Base-by-base conservation (phyloP, 2,113 vertebrate species). In the Thalassoma bifasciatum region DNA sequence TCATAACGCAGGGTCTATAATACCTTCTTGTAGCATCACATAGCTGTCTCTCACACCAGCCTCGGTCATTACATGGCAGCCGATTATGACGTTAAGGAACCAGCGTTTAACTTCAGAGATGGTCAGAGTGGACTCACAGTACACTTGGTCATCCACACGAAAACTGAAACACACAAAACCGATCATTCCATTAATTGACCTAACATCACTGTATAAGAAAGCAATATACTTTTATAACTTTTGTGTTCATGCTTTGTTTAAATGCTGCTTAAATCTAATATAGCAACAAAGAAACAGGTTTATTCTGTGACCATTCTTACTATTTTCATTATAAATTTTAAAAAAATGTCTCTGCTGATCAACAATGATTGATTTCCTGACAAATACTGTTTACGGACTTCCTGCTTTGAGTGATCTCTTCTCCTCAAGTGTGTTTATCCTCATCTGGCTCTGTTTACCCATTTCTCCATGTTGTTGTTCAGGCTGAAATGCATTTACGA, bases 1-100 rank as follows among this genome's bases (percentile, higher is more conserved):
- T 23, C 2, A 19, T 42, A 14, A 23, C 38, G 8, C 42, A 10
- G 3, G 5, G 40, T 6, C 1, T 14, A 17, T 22, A 26, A 34
- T 77, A 92, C 92, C 91, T 92, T 87, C 72, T 38, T 26, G 47
- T 2, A 93, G 91, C 54, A 44, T 21, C n/a, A 83, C 11, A 11
- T n/a, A 0, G 3, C 91, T 81, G 0, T 0, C 0, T 0, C 64
- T 47, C 0, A 0, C 0, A 8, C 13, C 77, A 0, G 3, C 10
- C 7, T 72, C 13, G 56, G 26, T 93, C 0, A 0, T 0, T 10
- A 91, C 23, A 0, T 52, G 2, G 62, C 92, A 94, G 0, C 1
- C 0, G 22, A 94, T 64, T 12, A 80, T 60, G 3, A 90, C 57
- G 1, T 88, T 69, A 13, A 92, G 75, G 70, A 91, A 86, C 4